A percentile compares a stretch with the other conserved stretches of the same genome.
phyloP scores from a whole-genome alignment of 2,888 invertebrate species.

The Kryphioiulus occultus region DNA sequence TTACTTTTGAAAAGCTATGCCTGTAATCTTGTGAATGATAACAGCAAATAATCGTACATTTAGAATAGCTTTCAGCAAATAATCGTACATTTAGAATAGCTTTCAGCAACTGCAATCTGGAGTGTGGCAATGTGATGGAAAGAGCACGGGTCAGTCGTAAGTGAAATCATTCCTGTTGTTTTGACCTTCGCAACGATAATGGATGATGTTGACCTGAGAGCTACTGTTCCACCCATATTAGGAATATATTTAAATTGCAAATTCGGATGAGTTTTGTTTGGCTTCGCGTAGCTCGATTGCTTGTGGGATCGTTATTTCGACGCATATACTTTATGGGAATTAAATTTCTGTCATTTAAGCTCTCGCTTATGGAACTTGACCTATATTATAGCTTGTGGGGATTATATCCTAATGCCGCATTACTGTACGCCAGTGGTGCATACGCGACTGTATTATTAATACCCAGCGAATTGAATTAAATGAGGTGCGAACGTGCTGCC shows the following conservation, averaged over 20 bases:
- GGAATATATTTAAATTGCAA: neutral
- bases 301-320: constrained; percentile 10
- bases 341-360: constrained; percentile 40
- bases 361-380: neutral
- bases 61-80: neutral
- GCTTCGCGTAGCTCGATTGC: neutral
- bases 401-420: neutral
- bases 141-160: neutral
- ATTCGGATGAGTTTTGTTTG: constrained; percentile 5
- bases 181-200: neutral
- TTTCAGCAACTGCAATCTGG: neutral
- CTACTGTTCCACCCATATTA: neutral
- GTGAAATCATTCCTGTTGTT: neutral
- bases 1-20: too few species aligned
- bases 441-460: constrained; percentile 38
- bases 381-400: constrained; percentile 36
- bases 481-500: neutral
- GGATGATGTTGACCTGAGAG: neutral
- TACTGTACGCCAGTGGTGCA: neutral
- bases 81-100: neutral
- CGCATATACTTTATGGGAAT: constrained; percentile 28
- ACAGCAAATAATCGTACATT: too few species aligned
- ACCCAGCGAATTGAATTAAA: constrained; percentile 6
- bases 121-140: neutral
- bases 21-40: too few species aligned